These are phyloP conservation scores for Castor canadensis DNA, from an alignment of 2,113 vertebrate genomes.

Conservation along the genomic window DNA sequence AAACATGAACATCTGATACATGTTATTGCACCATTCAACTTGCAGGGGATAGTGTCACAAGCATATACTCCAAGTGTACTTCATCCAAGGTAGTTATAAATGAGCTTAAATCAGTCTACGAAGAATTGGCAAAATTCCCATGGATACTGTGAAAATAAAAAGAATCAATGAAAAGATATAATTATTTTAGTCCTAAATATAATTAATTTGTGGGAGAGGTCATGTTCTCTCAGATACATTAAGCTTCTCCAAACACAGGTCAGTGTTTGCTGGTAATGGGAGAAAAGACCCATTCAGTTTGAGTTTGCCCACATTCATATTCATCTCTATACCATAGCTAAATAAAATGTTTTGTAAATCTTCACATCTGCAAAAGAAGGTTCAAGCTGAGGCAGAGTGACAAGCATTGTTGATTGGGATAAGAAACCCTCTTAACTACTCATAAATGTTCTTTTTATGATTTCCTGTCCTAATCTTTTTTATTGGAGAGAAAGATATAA, in stretches of 20 bases:
- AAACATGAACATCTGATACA: neutral
- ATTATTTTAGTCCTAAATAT: conserved; percentile 37
- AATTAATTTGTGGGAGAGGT: conserved; percentile 69
- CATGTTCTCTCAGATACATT: conserved; percentile 52
- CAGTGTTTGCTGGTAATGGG: conserved; percentile 27
- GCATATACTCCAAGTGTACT: conserved; percentile 32
- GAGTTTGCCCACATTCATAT: conserved; percentile 48
- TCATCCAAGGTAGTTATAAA: conserved; percentile 43
- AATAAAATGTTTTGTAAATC: conserved; percentile 59
- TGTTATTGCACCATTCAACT: neutral
- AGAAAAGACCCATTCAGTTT: conserved; percentile 51
- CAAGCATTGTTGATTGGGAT: conserved; percentile 31
- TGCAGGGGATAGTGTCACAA: neutral
- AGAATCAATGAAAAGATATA: conserved; percentile 26
- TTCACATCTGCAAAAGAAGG: conserved; percentile 45
- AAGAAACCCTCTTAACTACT: conserved; percentile 60
- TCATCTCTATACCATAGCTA: conserved; percentile 45
- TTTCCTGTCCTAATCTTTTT: conserved; percentile 36
- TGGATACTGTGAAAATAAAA: conserved; percentile 32
- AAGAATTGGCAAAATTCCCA: conserved; percentile 49
- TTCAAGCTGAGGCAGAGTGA: conserved; percentile 60
- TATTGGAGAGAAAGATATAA: conserved; percentile 44
- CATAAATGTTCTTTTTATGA: conserved; percentile 15
- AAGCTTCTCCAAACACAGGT: conserved; percentile 57
- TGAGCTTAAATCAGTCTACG: conserved; percentile 48